phyloP scores from a whole-genome alignment of 92 coral and sea anemone species.

The Porites rus region DNA sequence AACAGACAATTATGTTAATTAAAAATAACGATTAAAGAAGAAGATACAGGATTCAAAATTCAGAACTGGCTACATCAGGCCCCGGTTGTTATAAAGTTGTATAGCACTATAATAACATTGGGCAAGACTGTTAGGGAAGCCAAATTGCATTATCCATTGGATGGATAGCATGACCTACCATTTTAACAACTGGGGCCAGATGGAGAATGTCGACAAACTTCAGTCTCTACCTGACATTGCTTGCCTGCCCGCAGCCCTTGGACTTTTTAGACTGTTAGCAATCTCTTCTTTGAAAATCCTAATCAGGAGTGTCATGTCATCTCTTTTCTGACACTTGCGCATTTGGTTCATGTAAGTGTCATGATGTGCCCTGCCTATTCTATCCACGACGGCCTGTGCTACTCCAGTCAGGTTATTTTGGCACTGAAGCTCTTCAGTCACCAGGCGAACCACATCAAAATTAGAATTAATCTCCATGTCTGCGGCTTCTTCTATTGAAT shows the following conservation, averaged over 20 bases:
- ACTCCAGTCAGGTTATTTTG: conserved; percentile 95
- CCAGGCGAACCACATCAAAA: conserved; percentile 82
- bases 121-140: too few relatives aligned
- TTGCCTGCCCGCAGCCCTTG: conserved; percentile 72
- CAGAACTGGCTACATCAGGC: too few relatives aligned
- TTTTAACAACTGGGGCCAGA: too few relatives aligned
- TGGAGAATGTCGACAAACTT: too few relatives aligned
- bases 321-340: conserved; percentile 88
- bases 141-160: too few relatives aligned
- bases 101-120: too few relatives aligned
- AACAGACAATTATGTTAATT: too few relatives aligned
- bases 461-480: conserved; percentile 73
- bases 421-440: conserved; percentile 79
- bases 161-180: too few relatives aligned
- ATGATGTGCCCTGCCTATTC: conserved; percentile 89
- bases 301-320: conserved; percentile 91
- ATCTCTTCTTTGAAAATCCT: conserved; percentile 86
- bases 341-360: conserved; percentile 92
- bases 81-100: too few relatives aligned
- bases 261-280: conserved; percentile 82
- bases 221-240: conserved; percentile 59
- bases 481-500: conserved; percentile 88
- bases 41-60: too few relatives aligned
- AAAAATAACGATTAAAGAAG: too few relatives aligned
- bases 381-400: conserved; percentile 96